Evolutionary conservation across 1,140 invertebrate species (phyloP), one percentile per base, ranked within the genome.

Genomic region (Caenorhabditis tropicalis): DNA sequence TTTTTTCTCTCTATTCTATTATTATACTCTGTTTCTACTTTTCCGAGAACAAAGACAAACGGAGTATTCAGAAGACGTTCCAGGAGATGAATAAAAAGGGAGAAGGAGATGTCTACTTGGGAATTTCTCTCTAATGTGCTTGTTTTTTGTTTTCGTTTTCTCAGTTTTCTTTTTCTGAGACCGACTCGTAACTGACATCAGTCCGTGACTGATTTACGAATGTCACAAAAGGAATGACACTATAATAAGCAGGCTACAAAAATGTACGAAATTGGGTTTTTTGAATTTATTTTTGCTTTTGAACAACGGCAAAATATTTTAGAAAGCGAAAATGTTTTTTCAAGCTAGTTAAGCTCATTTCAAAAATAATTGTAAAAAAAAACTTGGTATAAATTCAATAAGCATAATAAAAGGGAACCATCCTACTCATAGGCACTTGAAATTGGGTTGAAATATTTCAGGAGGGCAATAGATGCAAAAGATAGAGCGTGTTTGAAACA

Each of bases 401-500:
- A 65, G 36, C 33, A 65, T 3, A 4, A 5, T 16, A 19, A 65
- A 65, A 12, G 10, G 29, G 16, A 58, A 31, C 53, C 16, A 58
- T 16, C 31, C 33, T 58, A 27, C 24, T 27, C n/a, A n/a, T 24
- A n/a, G 21, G 2, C 19, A 43, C 36, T 74, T 74, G 36, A 74
- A 74, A 27, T 74, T 21, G 36, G 36, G 6, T 29, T 2, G n/a
- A 46, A 43, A 46, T 65, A 10, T 74, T 46, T 74, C 36, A 74
- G 65, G 65, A 46, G 65, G n/a, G 65, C 65, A 31, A 74, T 74
- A 74, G 65, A 74, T 74, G 65, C 58, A 74, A 74, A 74, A 74
- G 65, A 74, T 74, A 74, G 65, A 74, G 65, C 65, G 29, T 74
- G 65, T 74, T 74, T 74, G 65, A 74, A 74, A 74, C 65, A 74